These are phyloP conservation scores for Cyanoderma ruficeps DNA, from an alignment of 2,113 vertebrate species.

Conservation along the genomic window DNA sequence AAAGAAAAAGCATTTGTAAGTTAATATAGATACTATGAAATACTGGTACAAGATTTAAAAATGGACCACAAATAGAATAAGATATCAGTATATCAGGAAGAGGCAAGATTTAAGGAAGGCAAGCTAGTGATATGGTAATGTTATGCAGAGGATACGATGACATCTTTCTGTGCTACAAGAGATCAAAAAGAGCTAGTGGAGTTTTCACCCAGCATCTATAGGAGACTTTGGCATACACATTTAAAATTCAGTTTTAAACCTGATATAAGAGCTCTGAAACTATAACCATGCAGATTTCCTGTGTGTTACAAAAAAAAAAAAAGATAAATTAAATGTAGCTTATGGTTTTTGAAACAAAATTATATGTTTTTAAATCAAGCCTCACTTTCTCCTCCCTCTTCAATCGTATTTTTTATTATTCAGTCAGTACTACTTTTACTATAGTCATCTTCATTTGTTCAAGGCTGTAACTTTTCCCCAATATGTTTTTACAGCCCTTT, in stretches of 20 bases:
- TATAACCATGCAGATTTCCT: not conserved
- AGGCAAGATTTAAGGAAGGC: not conserved
- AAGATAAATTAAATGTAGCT: not conserved
- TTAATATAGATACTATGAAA: not conserved
- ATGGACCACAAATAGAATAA: not conserved
- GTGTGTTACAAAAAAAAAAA: not conserved
- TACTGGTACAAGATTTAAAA: not conserved
- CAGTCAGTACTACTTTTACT: not conserved
- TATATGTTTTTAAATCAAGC: not conserved
- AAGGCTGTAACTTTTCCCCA: not conserved
- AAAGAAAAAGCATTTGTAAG: not conserved
- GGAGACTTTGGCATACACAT: not conserved
- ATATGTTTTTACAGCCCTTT: not conserved
- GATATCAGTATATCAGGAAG: not conserved
- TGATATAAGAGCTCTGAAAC: not conserved
- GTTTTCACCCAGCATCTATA: not conserved
- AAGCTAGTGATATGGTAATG: not conserved
- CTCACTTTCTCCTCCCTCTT: not conserved
- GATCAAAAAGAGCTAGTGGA: not conserved
- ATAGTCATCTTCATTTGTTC: not conserved
- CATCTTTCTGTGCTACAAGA: not conserved
- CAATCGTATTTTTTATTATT: not conserved
- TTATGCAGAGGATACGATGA: not conserved
- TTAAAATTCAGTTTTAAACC: slow-evolving; percentile 20
- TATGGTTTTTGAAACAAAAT: not conserved